These are phyloP conservation scores for Chinchilla lanigera DNA, from an alignment of 2,113 vertebrate species.

Conservation along the genomic window DNA sequence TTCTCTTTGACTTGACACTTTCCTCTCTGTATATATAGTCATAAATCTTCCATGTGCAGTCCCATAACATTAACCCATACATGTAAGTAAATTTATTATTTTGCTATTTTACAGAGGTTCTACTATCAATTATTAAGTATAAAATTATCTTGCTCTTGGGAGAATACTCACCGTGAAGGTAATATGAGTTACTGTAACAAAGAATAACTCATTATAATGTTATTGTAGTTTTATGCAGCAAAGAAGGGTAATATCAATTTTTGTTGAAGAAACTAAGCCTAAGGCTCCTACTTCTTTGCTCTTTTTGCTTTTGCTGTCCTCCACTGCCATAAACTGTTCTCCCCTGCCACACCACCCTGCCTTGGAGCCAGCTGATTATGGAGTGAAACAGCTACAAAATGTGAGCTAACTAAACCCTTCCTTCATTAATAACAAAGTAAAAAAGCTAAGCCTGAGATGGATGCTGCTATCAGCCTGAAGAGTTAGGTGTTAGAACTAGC, in stretches of 20 bases:
- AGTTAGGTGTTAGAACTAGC: fast-evolving
- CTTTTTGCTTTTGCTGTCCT: too few relatives aligned
- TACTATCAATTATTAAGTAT: neutral
- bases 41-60: neutral
- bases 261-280: neutral
- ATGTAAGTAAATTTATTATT: too few relatives aligned
- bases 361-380: too few relatives aligned
- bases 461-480: neutral
- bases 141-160: neutral
- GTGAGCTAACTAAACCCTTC: too few relatives aligned
- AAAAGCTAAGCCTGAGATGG: fast-evolving
- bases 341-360: too few relatives aligned
- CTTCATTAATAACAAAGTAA: too few relatives aligned
- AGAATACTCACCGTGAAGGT: neutral
- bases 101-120: neutral
- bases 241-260: neutral
- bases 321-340: too few relatives aligned
- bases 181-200: too few relatives aligned
- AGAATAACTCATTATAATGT: too few relatives aligned
- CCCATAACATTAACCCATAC: neutral
- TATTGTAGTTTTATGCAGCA: too few relatives aligned
- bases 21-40: neutral
- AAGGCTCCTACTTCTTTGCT: too few relatives aligned
- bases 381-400: too few relatives aligned
- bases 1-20: neutral